A percentile compares a stretch with the other conserved stretches of the same genome.
phyloP scores from a whole-genome alignment of 2,797 vertebrate species.

The Coreius guichenoti region DNA sequence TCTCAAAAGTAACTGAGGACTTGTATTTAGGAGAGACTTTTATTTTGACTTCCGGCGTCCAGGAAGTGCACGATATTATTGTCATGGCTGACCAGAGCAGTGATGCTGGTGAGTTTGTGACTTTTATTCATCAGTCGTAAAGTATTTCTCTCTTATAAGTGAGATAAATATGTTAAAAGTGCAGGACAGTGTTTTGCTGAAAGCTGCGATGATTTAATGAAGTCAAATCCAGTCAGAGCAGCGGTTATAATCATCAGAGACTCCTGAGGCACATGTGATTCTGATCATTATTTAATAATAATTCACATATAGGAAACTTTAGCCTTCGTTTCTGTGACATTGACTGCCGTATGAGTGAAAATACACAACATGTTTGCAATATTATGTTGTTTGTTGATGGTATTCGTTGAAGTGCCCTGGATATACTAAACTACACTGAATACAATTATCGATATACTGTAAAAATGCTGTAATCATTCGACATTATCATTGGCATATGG shows the following conservation, averaged over 20 bases:
- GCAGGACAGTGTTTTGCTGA: background rate
- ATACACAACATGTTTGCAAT: background rate
- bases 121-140: background rate
- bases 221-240: background rate
- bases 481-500: background rate
- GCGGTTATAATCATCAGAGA: background rate
- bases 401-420: background rate
- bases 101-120: conserved; percentile 2
- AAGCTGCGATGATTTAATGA: background rate
- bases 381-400: background rate
- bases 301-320: fast-evolving
- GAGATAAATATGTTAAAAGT: background rate
- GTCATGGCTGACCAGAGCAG: conserved; percentile 2
- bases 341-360: background rate
- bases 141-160: background rate
- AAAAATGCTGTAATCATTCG: background rate
- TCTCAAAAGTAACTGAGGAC: background rate
- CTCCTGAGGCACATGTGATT: background rate
- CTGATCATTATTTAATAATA: background rate
- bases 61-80: background rate
- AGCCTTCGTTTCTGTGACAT: background rate
- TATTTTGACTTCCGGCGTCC: background rate
- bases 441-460: background rate
- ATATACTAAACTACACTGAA: background rate
- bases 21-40: background rate